Conservation (phyloP, 2,888 invertebrate species). For the Drosophila bunnanda region DNA sequence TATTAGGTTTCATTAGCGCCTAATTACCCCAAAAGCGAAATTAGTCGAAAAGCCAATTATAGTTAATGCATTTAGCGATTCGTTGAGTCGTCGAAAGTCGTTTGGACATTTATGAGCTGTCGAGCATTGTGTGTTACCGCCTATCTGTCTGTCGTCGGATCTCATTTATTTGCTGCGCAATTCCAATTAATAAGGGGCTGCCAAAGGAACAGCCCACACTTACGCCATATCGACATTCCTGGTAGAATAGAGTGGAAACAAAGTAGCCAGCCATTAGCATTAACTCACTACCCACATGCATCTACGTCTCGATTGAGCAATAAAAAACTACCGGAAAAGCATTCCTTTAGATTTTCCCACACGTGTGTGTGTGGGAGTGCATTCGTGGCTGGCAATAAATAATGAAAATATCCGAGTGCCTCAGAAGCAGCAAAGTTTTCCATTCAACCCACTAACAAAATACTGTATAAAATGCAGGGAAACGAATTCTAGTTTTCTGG, state of each 20-base stretch:
- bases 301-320: conserved; percentile 64
- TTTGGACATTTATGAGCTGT: conserved; percentile 47
- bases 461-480: conserved; percentile 16
- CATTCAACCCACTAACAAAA: conserved; percentile 55
- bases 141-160: background rate
- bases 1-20: conserved; percentile 70
- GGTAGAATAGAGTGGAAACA: conserved; percentile 30
- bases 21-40: conserved; percentile 75
- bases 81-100: conserved; percentile 22
- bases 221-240: conserved; percentile 30
- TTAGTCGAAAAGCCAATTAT: conserved; percentile 70
- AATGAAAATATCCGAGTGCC: conserved; percentile 72
- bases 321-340: conserved; percentile 72
- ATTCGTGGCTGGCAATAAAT: conserved; percentile 69
- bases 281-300: conserved; percentile 8
- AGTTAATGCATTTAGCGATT: conserved; percentile 68
- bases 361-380: conserved; percentile 51
- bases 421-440: conserved; percentile 57
- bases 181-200: conserved; percentile 35
- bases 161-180: conserved; percentile 20
- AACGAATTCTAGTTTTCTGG: conserved; percentile 19
- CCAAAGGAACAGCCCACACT: background rate
- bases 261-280: conserved; percentile 37
- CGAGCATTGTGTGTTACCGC: conserved; percentile 39
- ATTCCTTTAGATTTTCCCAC: conserved; percentile 71